A percentile compares a stretch with the other conserved stretches of the same genome.
Conservation (phyloP, 2,797 vertebrate genomes). For the Simalia tracyae region DNA sequence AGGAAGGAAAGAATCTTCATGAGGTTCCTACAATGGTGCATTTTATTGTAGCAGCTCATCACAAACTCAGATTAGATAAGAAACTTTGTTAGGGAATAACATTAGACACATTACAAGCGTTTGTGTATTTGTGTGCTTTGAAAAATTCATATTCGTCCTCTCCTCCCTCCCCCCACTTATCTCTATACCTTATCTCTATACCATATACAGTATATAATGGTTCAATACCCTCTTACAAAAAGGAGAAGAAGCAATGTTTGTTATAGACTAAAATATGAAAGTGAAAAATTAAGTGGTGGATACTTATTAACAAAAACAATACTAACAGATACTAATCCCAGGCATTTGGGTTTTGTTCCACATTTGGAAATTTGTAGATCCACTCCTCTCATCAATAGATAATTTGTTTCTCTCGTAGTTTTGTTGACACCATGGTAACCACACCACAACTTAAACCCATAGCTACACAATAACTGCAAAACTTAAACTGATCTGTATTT, state of each 20-base stretch:
- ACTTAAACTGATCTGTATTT: constrained; percentile 4
- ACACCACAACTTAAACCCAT: not conserved
- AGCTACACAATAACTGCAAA: constrained; percentile 13
- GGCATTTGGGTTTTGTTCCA: not conserved
- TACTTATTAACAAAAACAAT: not conserved
- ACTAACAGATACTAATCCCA: not conserved
- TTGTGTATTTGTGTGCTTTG: not conserved
- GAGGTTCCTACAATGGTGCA: not conserved
- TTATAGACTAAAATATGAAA: not conserved
- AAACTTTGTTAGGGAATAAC: not conserved
- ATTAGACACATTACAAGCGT: not conserved
- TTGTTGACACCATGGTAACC: not conserved
- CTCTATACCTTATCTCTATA: too few relatives aligned
- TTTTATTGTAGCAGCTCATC: not conserved
- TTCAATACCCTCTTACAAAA: not conserved
- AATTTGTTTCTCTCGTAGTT: not conserved
- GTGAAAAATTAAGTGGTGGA: not conserved
- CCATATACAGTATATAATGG: too few relatives aligned
- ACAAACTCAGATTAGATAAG: not conserved
- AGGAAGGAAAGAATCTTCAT: not conserved
- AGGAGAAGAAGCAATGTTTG: not conserved
- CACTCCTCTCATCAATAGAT: not conserved
- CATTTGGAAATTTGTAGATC: not conserved
- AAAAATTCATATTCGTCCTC: not conserved
- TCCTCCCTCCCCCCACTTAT: too few relatives aligned